phyloP scores from a whole-genome alignment of 2,888 invertebrate species.

The Brachypalpus laphriformis region DNA sequence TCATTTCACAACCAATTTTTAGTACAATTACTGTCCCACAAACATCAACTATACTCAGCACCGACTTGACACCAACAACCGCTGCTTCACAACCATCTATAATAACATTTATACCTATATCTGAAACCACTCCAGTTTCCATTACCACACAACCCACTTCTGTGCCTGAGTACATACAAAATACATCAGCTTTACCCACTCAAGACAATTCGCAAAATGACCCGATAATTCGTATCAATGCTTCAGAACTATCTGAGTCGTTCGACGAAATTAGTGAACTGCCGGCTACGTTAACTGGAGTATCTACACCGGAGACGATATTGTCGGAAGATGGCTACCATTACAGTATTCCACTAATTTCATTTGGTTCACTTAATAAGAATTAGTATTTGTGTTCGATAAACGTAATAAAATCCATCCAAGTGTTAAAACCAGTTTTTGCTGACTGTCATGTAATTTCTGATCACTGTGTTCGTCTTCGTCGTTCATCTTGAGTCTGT shows the following conservation, averaged over 20 bases:
- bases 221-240: conserved; percentile 5
- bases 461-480: no score
- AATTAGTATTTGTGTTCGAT: not conserved
- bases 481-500: no score
- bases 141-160: not conserved
- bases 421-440: not conserved
- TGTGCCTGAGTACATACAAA: conserved; percentile 11
- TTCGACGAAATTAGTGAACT: not conserved
- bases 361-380: not conserved
- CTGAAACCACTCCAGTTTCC: not conserved
- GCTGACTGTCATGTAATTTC: no score
- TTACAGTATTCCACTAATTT: conserved; percentile 20
- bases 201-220: not conserved
- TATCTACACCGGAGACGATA: conserved; percentile 9
- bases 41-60: not conserved
- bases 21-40: not conserved
- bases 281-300: not conserved
- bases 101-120: not conserved
- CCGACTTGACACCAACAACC: not conserved
- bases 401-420: not conserved
- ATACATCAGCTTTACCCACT: not conserved
- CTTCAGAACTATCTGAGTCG: conserved; percentile 1
- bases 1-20: not conserved
- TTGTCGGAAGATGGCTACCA: conserved; percentile 31
- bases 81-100: not conserved